Conservation (phyloP, 2,797 vertebrate species). For the Bradypodion pumilum region DNA sequence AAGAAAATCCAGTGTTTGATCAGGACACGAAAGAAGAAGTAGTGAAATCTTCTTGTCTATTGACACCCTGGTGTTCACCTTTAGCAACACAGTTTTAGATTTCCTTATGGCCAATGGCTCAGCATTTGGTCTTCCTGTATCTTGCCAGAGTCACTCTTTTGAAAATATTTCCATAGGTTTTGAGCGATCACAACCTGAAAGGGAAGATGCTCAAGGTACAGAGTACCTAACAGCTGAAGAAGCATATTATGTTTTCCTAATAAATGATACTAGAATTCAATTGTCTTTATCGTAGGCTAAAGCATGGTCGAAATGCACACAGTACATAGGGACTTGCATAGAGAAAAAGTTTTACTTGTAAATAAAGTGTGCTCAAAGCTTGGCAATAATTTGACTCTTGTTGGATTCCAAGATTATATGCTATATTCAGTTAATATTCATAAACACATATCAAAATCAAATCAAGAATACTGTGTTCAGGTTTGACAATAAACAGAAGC, state of each 20-base stretch:
- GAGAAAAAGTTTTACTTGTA: slow-evolving; percentile 93
- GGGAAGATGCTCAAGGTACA: slow-evolving; percentile 88
- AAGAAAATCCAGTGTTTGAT: no score
- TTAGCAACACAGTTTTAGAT: no score
- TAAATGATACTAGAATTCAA: slow-evolving; percentile 88
- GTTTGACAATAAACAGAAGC: slow-evolving; percentile 88
- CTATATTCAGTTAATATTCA: slow-evolving; percentile 91
- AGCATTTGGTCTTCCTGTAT: no score
- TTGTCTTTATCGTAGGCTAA: slow-evolving; percentile 93
- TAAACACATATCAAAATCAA: slow-evolving; percentile 90
- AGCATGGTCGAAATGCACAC: slow-evolving; percentile 97
- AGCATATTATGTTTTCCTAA: slow-evolving; percentile 83
- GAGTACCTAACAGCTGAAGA: slow-evolving; percentile 85
- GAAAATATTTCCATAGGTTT: slow-evolving; percentile 92
- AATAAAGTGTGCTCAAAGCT: slow-evolving; percentile 90
- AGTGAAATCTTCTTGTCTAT: no score
- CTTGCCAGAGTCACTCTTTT: slow-evolving; percentile 84
- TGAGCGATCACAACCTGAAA: slow-evolving; percentile 87
- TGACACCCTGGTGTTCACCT: no score
- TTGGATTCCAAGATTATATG: slow-evolving; percentile 94
- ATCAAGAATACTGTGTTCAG: slow-evolving; percentile 88
- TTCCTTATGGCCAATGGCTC: no score
- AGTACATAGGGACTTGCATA: slow-evolving; percentile 93
- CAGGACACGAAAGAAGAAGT: no score
- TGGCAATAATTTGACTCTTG: slow-evolving; percentile 90